Base-by-base conservation (phyloP, 2,888 invertebrate genomes). In the Rotaria socialis region DNA sequence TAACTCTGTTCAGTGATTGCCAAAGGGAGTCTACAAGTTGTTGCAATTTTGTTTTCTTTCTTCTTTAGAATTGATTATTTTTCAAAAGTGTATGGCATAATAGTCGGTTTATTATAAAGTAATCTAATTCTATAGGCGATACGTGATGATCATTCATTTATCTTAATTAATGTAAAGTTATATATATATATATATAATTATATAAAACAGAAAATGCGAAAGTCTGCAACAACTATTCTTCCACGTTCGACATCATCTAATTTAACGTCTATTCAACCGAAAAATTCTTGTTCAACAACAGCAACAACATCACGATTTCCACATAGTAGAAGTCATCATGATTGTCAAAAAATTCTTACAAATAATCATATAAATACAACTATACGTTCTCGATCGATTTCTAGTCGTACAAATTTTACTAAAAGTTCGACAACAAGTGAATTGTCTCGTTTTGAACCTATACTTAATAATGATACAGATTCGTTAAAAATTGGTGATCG, bases 401-500 rank as follows among this genome's bases (percentile, higher is more conserved):
- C 47, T 80, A 24, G 47, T 47, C 47, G 47, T 24, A n/a, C 35
- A 47, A 47, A 80, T 22, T 80, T 80, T 47, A 35, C 24, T 47
- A 47, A 24, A 47, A 80, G n/a, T 47, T 24, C 80, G 47, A 80
- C 80, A 47, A 80, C 80, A 80, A 4, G n/a, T 24, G 80, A 80
- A 47, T n/a, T 80, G 47, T 43, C 80, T 47, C 43, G 47, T n/a
- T 47, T 80, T 0, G 80, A 80, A 80, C 80, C 80, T n/a, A 80
- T 80, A 24, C 47, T 80, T n/a, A 80, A 80, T 80, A 22, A 43
- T 47, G 80, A 80, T n/a, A 80, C 80, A 7, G 80, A 80, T 80
- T 80, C 80, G n/a, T 80, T 80, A 47, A 80, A 80, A 47, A 80
- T 80, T 47, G 80, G 80, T 47, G 80, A 80, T 47, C 47, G 80